Evolutionary conservation across 2,888 invertebrate genomes (phyloP).

Genomic region (Apantesis nais): DNA sequence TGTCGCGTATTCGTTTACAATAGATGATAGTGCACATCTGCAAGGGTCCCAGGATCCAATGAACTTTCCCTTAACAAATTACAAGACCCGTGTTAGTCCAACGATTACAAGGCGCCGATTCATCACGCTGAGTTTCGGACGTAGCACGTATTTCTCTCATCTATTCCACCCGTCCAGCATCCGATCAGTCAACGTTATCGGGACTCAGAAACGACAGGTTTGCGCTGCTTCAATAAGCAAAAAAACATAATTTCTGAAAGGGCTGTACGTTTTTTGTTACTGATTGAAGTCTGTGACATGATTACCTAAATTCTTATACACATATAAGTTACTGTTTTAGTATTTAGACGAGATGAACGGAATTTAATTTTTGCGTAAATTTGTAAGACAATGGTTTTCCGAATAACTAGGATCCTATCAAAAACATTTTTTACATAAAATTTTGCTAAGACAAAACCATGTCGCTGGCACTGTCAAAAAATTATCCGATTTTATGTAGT

Average conservation of each 20-base stretch:
- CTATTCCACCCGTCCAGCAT: conserved; percentile 72
- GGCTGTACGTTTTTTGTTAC: conserved; percentile 7
- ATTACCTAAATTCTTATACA: neutral
- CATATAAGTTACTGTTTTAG: neutral
- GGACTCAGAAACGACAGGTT: conserved; percentile 56
- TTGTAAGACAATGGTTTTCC: neutral
- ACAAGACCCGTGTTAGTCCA: conserved; percentile 76
- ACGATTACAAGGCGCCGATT: conserved; percentile 82
- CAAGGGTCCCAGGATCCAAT: conserved; percentile 55
- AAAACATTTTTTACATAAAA: too few relatives aligned
- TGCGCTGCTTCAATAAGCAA: conserved; percentile 66
- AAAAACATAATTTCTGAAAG: conserved; percentile 69
- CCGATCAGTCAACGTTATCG: conserved; percentile 81
- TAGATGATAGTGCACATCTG: conserved; percentile 73
- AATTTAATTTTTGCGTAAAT: too few relatives aligned
- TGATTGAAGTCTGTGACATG: neutral
- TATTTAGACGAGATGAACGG: neutral
- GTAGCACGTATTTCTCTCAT: conserved; percentile 78
- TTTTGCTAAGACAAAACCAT: too few relatives aligned
- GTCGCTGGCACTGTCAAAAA: too few relatives aligned
- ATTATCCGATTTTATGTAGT: too few relatives aligned
- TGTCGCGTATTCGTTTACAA: conserved; percentile 61
- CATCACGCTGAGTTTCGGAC: conserved; percentile 72
- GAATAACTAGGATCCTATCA: too few relatives aligned
- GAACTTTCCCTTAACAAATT: conserved; percentile 72